Evolutionary conservation across 2,113 vertebrate species (phyloP), one percentile per base, ranked within the genome.

Genomic region (Ageneiosus marmoratus): DNA sequence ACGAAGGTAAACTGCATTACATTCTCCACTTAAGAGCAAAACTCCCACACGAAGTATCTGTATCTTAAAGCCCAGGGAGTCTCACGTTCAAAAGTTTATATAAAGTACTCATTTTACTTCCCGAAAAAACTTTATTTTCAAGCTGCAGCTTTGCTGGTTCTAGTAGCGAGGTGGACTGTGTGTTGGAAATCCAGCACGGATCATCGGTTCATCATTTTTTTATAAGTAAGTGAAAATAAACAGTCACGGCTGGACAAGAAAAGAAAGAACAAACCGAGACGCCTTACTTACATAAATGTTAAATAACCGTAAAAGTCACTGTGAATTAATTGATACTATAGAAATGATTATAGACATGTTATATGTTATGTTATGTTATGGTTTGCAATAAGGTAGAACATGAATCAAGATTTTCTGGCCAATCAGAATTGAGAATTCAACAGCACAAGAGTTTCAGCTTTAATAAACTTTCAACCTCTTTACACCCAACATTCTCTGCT

Each of bases 201-300:
- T n/a, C n/a, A n/a, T n/a, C n/a, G n/a, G n/a, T n/a, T n/a, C n/a
- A n/a, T n/a, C n/a, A n/a, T n/a, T n/a, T n/a, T n/a, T n/a, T n/a
- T n/a, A n/a, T n/a, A n/a, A n/a, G n/a, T 65, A 65, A 63, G 29
- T 41, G 34, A 69, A 41, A 41, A 69, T 69, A 41, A 69, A 69
- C 32, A 34, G 32, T 29, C 27, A 62, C 15, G 58, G 5, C 13
- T 62, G 15, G 18, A 34, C 13, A 65, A 62, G n/a, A 29, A 60
- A 13, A 62, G n/a, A 62, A 29, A 27, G 15, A 12, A 29, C 29
- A 34, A 65, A 18, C 1, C 15, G 5, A 34, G 62, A 65, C 58
- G 20, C 18, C n/a, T n/a, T n/a, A n/a, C 22, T 32, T 65, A 2
- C 32, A 27, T 60, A 60, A 60, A 60, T 27, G 11, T 22, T 56